Base-by-base conservation (phyloP, 1,140 invertebrate genomes). In the Zeugodacus cucurbitae region DNA sequence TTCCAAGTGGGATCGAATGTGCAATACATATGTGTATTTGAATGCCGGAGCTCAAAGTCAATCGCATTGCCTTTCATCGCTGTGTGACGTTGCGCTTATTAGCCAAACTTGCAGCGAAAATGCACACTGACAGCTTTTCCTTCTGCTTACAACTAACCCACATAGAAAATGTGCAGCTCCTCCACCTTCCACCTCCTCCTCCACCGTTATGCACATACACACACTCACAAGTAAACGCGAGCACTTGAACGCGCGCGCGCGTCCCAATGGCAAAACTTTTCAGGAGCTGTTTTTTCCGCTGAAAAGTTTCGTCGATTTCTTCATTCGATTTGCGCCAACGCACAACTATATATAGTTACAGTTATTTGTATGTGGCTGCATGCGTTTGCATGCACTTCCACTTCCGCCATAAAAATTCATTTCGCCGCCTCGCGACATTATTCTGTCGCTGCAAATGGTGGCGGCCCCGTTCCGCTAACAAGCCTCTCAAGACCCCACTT, bases 281-380 rank as follows among this genome's bases (percentile, higher is more conserved):
- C 82, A 86, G 57, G 82, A 17, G 26, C 54, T 58, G 54, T 58
- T 86, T 86, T 86, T 86, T 54, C 82, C 82, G 82, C n/a, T 86
- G 44, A 86, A 86, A 86, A 86, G 44, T 74, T 74, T 74, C 22
- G 67, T 74, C 34, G 67, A 74, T 74, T 74, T 41, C 37, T 74
- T 74, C 67, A 74, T 74, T 74, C 67, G 67, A 74, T 34, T 41
- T n/a, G 67, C 32, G 34, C 34, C 32, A 17, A 74, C 34, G 41
- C 34, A 37, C 22, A 14, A 4, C 32, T 3, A 20, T 74, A 37
- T 41, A 7, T 74, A 74, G 8, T 5, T 37, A 32, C 29, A 34
- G 4, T 29, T 32, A 34, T 34, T 54, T 54, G 14, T 54, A 6
- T 8, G 1, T 74, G 22, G 5, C 11, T 17, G 32, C 62, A 67